A percentile compares a stretch with the other conserved stretches of the same genome.
Evolutionary conservation across 1,140 invertebrate genomes (phyloP).

Genomic region (Muscidifurax raptorellus): DNA sequence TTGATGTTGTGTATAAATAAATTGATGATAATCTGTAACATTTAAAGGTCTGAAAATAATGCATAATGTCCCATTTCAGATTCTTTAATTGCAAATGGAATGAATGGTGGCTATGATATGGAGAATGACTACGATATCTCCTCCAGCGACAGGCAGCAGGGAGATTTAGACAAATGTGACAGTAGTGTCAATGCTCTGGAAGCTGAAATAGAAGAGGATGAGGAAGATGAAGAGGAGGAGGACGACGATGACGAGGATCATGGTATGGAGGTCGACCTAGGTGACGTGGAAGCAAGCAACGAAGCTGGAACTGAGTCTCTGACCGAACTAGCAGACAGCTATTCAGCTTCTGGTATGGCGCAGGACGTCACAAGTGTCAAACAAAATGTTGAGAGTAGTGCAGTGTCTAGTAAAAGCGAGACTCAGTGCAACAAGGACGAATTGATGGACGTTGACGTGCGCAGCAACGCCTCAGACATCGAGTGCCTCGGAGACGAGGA

Average conservation of each 20-base stretch:
- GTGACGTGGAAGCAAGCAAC: slow-evolving; percentile 56
- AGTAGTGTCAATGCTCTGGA: slow-evolving; percentile 11
- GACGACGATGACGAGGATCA: slow-evolving; percentile 41
- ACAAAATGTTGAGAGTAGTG: slow-evolving; percentile 25
- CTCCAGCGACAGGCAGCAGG: slow-evolving; percentile 34
- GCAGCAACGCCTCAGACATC: slow-evolving; percentile 70
- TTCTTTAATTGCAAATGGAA: slow-evolving; percentile 69
- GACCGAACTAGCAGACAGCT: background rate
- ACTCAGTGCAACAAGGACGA: slow-evolving; percentile 61
- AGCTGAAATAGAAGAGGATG: slow-evolving; percentile 11
- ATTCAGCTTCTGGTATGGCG: background rate
- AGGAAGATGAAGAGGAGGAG: slow-evolving; percentile 45
- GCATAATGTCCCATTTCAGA: slow-evolving; percentile 57
- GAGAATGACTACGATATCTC: slow-evolving; percentile 66
- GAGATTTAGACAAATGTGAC: slow-evolving; percentile 37
- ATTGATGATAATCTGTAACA: no score
- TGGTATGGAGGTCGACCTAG: slow-evolving; percentile 52
- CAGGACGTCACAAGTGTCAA: slow-evolving; percentile 1
- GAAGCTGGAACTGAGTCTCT: slow-evolving; percentile 45
- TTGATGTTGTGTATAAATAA: no score
- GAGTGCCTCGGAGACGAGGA: slow-evolving; percentile 72
- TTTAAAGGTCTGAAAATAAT: background rate
- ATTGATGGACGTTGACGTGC: slow-evolving; percentile 69
- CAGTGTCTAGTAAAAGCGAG: slow-evolving; percentile 55
- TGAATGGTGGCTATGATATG: slow-evolving; percentile 69